Evolutionary conservation across 1,140 invertebrate species (phyloP).

Genomic region (Tachypleus tridentatus): DNA sequence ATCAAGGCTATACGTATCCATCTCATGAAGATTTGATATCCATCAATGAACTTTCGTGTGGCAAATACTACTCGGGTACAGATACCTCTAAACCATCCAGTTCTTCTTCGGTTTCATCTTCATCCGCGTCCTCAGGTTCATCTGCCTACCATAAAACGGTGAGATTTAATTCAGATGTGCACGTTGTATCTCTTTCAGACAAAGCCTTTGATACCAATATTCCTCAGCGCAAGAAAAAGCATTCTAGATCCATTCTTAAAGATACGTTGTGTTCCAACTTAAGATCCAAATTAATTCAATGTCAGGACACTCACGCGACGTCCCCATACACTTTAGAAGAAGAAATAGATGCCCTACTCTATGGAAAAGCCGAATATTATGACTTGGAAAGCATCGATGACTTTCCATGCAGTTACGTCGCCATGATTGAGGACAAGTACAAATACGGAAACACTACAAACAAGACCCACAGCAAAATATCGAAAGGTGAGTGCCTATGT

Average conservation of each 20-base stretch:
- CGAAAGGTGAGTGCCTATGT: too few relatives aligned
- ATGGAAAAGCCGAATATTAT: constrained; percentile 24
- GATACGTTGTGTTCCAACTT: constrained; percentile 24
- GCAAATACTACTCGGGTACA: neutral
- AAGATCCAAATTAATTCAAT: constrained; percentile 12
- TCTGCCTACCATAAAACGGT: constrained; percentile 18
- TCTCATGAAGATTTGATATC: neutral
- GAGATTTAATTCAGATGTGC: constrained; percentile 17
- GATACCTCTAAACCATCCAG: neutral
- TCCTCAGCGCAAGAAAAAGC: neutral
- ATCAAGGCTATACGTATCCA: neutral
- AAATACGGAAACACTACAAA: constrained; percentile 9
- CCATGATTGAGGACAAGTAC: constrained; percentile 31
- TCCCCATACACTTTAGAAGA: constrained; percentile 26
- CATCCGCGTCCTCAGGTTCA: neutral
- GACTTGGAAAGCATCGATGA: constrained; percentile 19
- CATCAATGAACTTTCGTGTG: neutral
- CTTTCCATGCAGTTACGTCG: constrained; percentile 26
- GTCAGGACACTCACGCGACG: constrained; percentile 10
- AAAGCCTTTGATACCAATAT: too few relatives aligned
- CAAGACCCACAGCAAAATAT: too few relatives aligned
- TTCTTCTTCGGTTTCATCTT: neutral
- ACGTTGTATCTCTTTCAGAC: constrained; percentile 3
- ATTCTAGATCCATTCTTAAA: constrained; percentile 23
- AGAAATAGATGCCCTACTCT: constrained; percentile 32